phyloP scores from a whole-genome alignment of 2,888 invertebrate genomes.

The Leptinotarsa tumamoca region DNA sequence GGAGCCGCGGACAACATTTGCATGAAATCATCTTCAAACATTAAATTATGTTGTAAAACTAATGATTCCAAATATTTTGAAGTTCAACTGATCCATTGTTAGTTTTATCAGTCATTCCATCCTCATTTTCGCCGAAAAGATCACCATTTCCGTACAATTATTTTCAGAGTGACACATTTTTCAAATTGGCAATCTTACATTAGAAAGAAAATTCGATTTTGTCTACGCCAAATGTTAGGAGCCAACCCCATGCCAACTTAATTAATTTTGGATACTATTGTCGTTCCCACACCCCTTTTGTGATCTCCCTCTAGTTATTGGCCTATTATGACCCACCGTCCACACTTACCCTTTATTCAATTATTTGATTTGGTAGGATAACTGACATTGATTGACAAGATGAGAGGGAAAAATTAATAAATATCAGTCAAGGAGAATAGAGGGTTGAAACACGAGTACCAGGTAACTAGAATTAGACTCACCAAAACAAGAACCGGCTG shows the following conservation, averaged over 20 bases:
- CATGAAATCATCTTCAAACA: too few relatives aligned
- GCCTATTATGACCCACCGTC: conserved; percentile 16
- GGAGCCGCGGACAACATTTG: too few relatives aligned
- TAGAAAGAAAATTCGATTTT: neutral
- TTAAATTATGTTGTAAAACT: too few relatives aligned
- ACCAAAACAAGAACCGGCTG: neutral
- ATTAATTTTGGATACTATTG: conserved; percentile 10
- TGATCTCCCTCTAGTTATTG: conserved; percentile 8
- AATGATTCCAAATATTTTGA: too few relatives aligned
- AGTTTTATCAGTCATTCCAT: too few relatives aligned
- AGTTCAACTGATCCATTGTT: too few relatives aligned
- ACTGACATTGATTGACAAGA: conserved; percentile 29
- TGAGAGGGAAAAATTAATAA: conserved; percentile 22
- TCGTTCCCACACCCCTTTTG: conserved; percentile 4
- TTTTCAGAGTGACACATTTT: too few relatives aligned
- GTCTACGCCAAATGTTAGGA: neutral
- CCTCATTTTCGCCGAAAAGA: too few relatives aligned
- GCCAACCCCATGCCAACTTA: neutral
- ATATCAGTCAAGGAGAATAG: neutral
- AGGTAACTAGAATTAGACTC: too few relatives aligned
- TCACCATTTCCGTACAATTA: too few relatives aligned
- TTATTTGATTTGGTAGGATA: conserved; percentile 16
- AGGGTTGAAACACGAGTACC: conserved; percentile 5
- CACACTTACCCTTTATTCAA: conserved; percentile 19
- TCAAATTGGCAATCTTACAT: neutral